These are phyloP conservation scores for Antheraea yamamai DNA, from an alignment of 2,888 invertebrate species.

Conservation along the genomic window DNA sequence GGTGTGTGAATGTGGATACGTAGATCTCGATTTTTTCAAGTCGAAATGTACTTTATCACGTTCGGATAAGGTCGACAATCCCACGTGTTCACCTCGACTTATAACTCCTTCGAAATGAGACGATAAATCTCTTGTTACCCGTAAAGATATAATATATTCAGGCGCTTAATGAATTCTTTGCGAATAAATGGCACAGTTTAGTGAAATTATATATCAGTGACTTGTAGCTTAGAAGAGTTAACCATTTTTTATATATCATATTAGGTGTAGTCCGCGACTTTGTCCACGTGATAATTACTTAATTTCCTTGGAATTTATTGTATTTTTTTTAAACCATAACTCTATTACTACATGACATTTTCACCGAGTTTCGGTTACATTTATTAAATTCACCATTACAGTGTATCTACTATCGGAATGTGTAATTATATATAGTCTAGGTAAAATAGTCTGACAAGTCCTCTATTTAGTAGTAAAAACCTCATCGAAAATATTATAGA, in stretches of 20 bases:
- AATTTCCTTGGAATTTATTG: no score
- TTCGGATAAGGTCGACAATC: conserved; percentile 8
- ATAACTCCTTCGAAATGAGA: neutral
- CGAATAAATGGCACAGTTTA: neutral
- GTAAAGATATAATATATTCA: neutral
- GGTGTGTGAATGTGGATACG: conserved; percentile 42
- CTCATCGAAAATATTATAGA: no score
- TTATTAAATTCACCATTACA: no score
- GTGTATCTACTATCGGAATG: no score
- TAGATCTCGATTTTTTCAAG: conserved; percentile 1
- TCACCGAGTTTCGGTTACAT: no score
- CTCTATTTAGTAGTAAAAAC: no score
- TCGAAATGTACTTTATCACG: neutral
- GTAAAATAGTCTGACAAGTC: no score
- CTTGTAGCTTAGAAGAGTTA: neutral
- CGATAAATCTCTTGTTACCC: neutral
- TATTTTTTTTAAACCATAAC: no score
- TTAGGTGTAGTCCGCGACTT: no score
- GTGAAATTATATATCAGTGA: neutral
- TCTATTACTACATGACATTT: no score
- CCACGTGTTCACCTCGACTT: conserved; percentile 1
- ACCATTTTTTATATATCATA: neutral
- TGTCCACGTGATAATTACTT: no score
- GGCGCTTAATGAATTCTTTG: neutral
- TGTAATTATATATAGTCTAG: no score